phyloP scores from a whole-genome alignment of 2,888 invertebrate species.

The Nomada fucata region DNA sequence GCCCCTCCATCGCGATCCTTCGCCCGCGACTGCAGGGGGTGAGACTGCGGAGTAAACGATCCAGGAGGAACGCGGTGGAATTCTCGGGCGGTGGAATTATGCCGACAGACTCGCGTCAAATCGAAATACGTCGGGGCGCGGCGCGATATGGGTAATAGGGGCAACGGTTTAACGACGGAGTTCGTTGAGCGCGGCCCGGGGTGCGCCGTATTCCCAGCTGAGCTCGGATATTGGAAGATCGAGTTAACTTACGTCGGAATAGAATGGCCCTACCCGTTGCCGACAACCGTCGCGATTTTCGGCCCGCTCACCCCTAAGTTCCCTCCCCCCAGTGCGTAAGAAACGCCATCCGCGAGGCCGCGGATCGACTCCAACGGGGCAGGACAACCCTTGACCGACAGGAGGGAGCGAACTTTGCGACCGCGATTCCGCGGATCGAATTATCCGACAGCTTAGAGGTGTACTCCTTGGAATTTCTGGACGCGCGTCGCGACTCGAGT shows the following conservation, averaged over 20 bases:
- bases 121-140: slow-evolving; percentile 1
- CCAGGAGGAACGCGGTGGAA: slow-evolving; percentile 17
- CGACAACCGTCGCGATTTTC: slow-evolving; percentile 24
- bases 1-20: slow-evolving; percentile 36
- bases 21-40: background rate
- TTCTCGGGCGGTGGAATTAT: background rate
- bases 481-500: slow-evolving; percentile 37
- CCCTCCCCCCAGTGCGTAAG: slow-evolving; percentile 4
- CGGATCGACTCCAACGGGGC: too few species aligned
- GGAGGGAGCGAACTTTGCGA: slow-evolving; percentile 55
- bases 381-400: background rate
- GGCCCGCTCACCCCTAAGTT: slow-evolving; percentile 8
- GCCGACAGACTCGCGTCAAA: slow-evolving; percentile 28
- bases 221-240: slow-evolving; percentile 53
- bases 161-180: slow-evolving; percentile 41
- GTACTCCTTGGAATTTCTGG: too few species aligned
- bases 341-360: slow-evolving; percentile 8
- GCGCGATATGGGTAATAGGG: slow-evolving; percentile 33
- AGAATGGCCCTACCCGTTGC: slow-evolving; percentile 31
- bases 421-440: background rate
- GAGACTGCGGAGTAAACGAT: slow-evolving; percentile 57
- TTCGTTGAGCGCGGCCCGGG: slow-evolving; percentile 31
- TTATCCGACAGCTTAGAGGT: too few species aligned
- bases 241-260: slow-evolving; percentile 41
- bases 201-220: slow-evolving; percentile 15